A percentile compares a stretch with the other conserved stretches of the same genome.
phyloP scores from a whole-genome alignment of 2,113 vertebrate genomes.

The Rhea americana region DNA sequence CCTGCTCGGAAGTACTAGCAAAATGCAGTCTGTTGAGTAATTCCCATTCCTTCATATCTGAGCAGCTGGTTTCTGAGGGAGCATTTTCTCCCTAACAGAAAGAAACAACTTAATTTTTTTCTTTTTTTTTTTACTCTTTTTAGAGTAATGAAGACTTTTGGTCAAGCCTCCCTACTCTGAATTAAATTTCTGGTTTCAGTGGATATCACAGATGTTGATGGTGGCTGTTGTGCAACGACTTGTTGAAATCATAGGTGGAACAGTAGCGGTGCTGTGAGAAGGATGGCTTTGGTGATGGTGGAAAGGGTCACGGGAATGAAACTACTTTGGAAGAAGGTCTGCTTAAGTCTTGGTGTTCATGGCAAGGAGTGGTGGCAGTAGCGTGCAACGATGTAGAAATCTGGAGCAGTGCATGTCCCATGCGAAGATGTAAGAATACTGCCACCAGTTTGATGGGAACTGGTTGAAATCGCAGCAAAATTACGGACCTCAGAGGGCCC shows the following conservation, averaged over 20 bases:
- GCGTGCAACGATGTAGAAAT: background rate
- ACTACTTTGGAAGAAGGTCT: background rate
- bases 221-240: background rate
- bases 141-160: background rate
- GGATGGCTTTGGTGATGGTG: background rate
- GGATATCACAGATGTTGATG: background rate
- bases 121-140: no score
- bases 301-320: background rate
- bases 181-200: background rate
- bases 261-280: rapidly evolving
- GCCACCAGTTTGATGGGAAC: background rate
- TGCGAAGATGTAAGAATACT: rapidly evolving
- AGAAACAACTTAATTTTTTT: background rate
- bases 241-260: background rate
- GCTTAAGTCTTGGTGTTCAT: background rate
- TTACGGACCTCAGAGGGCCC: background rate
- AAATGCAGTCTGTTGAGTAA: background rate
- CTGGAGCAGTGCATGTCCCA: rapidly evolving
- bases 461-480: background rate
- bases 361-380: rapidly evolving
- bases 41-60: background rate
- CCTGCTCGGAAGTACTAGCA: background rate
- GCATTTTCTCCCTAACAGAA: background rate
- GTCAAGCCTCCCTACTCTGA: no score
- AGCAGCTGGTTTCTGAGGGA: background rate